Conservation (phyloP, 92 coral and sea anemone genomes). For the Phymanthus crucifer region DNA sequence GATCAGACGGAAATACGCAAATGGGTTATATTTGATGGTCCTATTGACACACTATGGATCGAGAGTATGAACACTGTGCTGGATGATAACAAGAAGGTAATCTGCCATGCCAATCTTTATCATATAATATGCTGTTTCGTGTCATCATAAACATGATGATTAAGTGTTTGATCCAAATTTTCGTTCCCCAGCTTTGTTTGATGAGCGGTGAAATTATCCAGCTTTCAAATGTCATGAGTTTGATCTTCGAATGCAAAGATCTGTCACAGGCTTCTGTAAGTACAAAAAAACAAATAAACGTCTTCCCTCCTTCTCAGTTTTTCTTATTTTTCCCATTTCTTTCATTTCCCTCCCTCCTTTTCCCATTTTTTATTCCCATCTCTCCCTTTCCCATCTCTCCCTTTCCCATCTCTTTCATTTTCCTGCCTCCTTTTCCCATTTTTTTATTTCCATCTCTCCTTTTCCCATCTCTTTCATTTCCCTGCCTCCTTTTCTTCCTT, state of each 20-base stretch:
- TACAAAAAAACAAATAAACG: too few species aligned
- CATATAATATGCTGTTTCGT: neutral
- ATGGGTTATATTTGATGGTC: conserved; percentile 99
- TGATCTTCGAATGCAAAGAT: conserved; percentile 97
- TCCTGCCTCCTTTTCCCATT: too few species aligned
- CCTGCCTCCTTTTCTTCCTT: too few species aligned
- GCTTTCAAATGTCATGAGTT: conserved; percentile 96
- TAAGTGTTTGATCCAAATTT: too few species aligned
- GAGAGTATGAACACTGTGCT: conserved; percentile 99
- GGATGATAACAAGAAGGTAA: conserved; percentile 98
- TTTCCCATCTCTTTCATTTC: too few species aligned
- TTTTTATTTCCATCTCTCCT: too few species aligned
- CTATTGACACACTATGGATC: conserved; percentile 98
- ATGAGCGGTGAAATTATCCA: conserved; percentile 99
- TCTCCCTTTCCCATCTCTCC: too few species aligned
- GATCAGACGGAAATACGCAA: conserved; percentile 95
- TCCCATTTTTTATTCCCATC: too few species aligned
- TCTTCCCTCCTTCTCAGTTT: too few species aligned
- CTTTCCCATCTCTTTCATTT: too few species aligned
- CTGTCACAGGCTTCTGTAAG: conserved; percentile 98
- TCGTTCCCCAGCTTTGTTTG: conserved; percentile 85
- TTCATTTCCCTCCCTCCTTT: too few species aligned
- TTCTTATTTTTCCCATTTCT: too few species aligned
- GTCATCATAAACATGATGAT: neutral
- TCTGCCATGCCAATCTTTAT: neutral